These are phyloP conservation scores for Myiozetetes cayanensis DNA, from an alignment of 2,113 vertebrate genomes.

Conservation along the genomic window DNA sequence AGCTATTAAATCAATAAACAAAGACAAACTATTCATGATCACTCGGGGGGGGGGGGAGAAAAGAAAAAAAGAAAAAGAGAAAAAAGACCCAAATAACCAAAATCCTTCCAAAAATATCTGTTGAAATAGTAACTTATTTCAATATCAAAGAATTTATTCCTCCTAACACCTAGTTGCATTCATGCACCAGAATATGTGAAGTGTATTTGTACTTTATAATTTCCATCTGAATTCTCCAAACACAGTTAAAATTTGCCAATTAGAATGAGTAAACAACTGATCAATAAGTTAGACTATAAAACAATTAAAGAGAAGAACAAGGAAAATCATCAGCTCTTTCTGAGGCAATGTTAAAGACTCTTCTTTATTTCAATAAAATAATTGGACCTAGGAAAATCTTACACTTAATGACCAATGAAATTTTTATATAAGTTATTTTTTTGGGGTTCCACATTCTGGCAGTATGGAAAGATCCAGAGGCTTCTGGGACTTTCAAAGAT, in stretches of 20 bases:
- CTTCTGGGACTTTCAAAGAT: background rate
- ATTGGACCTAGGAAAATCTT: background rate
- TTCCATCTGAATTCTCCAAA: background rate
- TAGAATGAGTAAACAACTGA: background rate
- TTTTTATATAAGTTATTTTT: background rate
- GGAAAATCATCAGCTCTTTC: background rate
- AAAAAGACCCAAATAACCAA: background rate
- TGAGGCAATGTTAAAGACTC: background rate
- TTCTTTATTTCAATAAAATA: background rate
- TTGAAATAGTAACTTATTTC: background rate
- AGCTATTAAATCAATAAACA: background rate
- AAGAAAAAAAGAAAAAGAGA: background rate
- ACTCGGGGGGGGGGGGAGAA: rapidly evolving
- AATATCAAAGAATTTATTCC: background rate
- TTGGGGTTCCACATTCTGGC: background rate
- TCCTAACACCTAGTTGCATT: background rate
- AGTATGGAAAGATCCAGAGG: background rate
- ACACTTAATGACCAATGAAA: background rate
- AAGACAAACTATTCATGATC: background rate
- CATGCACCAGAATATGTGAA: background rate
- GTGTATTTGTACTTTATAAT: background rate
- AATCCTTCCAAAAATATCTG: background rate
- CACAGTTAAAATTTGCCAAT: background rate
- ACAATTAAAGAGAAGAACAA: background rate
- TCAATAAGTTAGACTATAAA: background rate